phyloP scores from a whole-genome alignment of 2,113 vertebrate genomes.

The Hemiscyllium ocellatum region DNA sequence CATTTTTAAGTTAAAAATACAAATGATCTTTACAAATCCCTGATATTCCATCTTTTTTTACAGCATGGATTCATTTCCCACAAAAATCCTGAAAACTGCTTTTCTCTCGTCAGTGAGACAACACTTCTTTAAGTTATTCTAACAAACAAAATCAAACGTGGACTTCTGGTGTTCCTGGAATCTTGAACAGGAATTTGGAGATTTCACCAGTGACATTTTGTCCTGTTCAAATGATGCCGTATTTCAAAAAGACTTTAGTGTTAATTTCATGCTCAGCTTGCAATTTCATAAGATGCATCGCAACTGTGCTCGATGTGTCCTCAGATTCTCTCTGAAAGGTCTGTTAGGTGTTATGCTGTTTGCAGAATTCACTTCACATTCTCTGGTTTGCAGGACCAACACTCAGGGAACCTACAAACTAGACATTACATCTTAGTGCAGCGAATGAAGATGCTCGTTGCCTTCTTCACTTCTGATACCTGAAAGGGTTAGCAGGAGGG shows the following conservation, averaged over 20 bases:
- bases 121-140: not conserved
- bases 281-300: not conserved
- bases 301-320: not conserved
- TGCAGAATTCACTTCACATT: not conserved
- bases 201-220: not conserved
- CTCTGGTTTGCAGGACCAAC: not conserved
- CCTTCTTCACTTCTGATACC: not conserved
- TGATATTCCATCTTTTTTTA: no score
- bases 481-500: not conserved
- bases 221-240: not conserved
- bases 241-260: not conserved
- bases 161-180: not conserved
- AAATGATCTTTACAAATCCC: no score
- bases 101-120: not conserved
- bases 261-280: not conserved
- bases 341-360: not conserved
- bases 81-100: not conserved
- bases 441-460: not conserved
- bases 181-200: not conserved
- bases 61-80: not conserved
- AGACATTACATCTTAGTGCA: not conserved
- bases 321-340: not conserved
- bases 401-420: not conserved
- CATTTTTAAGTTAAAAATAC: no score
- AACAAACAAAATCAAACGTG: not conserved